A percentile compares a stretch with the other conserved stretches of the same genome.
Conservation (phyloP, 2,113 vertebrate genomes). For the Notechis scutatus region DNA sequence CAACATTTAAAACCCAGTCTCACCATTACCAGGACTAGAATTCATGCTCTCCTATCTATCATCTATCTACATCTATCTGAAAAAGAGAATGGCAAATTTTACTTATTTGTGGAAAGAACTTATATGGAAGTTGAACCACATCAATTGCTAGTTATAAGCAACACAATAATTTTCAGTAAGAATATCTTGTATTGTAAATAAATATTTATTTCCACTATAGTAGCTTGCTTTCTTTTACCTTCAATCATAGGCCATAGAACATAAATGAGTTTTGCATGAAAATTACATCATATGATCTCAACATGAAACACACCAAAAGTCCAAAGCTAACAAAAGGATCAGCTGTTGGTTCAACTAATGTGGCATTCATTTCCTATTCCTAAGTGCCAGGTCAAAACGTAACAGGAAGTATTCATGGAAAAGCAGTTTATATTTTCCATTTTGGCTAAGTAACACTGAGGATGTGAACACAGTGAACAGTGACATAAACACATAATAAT, state of each 20-base stretch:
- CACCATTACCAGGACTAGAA: neutral
- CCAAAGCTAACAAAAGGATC: neutral
- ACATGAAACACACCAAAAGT: neutral
- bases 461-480: neutral
- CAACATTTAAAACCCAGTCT: neutral
- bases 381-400: neutral
- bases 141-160: neutral
- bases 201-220: neutral
- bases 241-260: neutral
- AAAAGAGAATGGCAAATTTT: neutral
- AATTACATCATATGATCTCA: neutral
- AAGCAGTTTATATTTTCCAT: neutral
- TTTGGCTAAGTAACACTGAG: neutral
- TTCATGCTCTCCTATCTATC: neutral
- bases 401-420: neutral
- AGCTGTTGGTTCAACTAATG: neutral
- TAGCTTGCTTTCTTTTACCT: neutral
- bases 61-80: neutral
- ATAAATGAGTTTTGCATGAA: neutral
- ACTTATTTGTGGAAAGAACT: neutral
- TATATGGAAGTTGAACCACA: neutral
- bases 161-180: neutral
- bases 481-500: neutral
- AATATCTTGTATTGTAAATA: neutral
- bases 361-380: neutral